These are phyloP conservation scores for Andrena flavipes DNA, from an alignment of 2,888 invertebrate species.

Conservation along the genomic window DNA sequence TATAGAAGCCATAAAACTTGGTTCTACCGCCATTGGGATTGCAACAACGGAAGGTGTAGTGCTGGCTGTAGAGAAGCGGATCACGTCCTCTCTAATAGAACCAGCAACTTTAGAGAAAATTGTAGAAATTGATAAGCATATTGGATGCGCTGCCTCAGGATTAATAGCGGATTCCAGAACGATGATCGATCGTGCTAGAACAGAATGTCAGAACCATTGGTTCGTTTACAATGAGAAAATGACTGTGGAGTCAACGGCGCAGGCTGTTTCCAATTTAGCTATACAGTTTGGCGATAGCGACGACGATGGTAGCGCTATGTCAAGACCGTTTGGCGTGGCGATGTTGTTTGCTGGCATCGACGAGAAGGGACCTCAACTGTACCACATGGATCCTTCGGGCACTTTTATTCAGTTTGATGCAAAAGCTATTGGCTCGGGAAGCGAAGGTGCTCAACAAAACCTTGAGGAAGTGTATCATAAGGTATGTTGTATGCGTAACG, in stretches of 20 bases:
- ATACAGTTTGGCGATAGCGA: conserved; percentile 99
- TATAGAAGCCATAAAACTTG: conserved; percentile 99
- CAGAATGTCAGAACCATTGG: conserved; percentile 99
- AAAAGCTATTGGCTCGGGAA: conserved; percentile 99
- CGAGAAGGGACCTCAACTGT: conserved; percentile 96
- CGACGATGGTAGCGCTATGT: conserved; percentile 97
- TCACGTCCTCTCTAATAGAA: conserved; percentile 98
- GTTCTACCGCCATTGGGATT: conserved; percentile 99
- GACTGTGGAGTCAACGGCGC: conserved; percentile 98
- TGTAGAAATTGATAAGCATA: conserved; percentile 98
- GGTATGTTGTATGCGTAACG: conserved; percentile 74
- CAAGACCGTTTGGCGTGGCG: conserved; percentile 99
- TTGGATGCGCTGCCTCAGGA: conserved; percentile 98
- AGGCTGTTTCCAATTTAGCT: conserved; percentile 99
- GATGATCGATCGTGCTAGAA: conserved; percentile 96
- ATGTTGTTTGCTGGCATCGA: conserved; percentile 98
- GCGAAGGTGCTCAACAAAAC: conserved; percentile 99
- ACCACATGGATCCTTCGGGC: conserved; percentile 99
- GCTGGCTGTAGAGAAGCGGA: conserved; percentile 98
- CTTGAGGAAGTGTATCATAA: conserved; percentile 89
- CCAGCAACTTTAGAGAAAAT: conserved; percentile 99
- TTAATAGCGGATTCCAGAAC: conserved; percentile 99
- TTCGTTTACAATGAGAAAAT: conserved; percentile 98
- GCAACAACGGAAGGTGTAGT: conserved; percentile 98
- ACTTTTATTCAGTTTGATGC: conserved; percentile 99